Evolutionary conservation across 2,797 vertebrate genomes (phyloP), one percentile per base, ranked within the genome.

Genomic region (Danio choprae): DNA sequence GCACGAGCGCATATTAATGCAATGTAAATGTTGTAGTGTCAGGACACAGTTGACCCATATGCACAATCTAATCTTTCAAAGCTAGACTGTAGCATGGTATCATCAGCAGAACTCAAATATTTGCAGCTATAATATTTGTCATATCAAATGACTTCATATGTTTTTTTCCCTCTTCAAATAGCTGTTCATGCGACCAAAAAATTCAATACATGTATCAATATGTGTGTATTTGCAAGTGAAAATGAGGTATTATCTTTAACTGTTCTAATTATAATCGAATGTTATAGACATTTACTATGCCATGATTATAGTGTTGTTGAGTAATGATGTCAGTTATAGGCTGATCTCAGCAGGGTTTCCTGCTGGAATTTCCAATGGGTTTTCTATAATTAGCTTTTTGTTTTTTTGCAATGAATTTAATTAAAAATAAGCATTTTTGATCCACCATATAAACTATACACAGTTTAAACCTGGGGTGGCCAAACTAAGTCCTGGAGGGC

Each of bases 71-170:
- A 73, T 56, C 67, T 63, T 70, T 70, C 20, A 80, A 73, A 80
- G 77, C 77, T 65, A n/a, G 48, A 80, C 77, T 73, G 77, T 80
- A 73, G 69, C 77, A 80, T 73, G 50, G 22, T 64, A 48, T 46
- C 58, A 72, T 71, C 77, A 79, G 56, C 67, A 71, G 40, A 79
- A 62, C 22, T 60, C 53, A 64, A 59, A 51, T 36, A 53, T 69
- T 29, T 29, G 62, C 71, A 80, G 62, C 79, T 80, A 65, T 64
- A 38, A 58, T 48, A 64, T 38, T 48, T 74, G 12, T 20, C 20
- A 51, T 68, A 67, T 51, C 9, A 16, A 63, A 65, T 29, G 5
- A 59, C 64, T 69, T 48, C 41, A 46, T 12, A 64, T 1, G 63
- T 46, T 22, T 63, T 50, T 56, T 56, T 41, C 7, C 44, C 22